Conservation (phyloP, 2,113 vertebrate genomes). For the Platichthys stellatus region DNA sequence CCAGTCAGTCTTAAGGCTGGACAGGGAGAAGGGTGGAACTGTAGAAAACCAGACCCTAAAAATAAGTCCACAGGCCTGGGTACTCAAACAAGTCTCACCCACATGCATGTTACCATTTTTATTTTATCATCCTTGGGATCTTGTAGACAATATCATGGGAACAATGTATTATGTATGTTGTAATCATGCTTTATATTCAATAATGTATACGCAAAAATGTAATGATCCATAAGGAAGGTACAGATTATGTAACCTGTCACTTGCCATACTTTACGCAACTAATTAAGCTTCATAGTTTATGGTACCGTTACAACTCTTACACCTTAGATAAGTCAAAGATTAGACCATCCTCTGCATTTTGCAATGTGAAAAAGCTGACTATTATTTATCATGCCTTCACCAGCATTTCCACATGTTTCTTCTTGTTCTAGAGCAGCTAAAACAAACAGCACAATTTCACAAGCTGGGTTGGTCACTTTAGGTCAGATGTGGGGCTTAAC, state of each 20-base stretch:
- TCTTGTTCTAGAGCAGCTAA: too few species aligned
- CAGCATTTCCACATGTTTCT: too few species aligned
- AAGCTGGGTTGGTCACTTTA: background rate
- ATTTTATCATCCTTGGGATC: background rate
- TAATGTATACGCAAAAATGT: background rate
- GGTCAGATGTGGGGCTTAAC: background rate
- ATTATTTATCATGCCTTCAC: too few species aligned
- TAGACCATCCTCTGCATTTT: too few species aligned
- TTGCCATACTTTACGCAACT: too few species aligned
- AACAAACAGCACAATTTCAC: too few species aligned
- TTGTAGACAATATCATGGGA: background rate
- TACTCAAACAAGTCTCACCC: background rate
- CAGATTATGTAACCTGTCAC: too few species aligned
- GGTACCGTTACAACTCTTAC: too few species aligned
- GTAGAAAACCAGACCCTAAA: background rate
- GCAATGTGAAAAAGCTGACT: too few species aligned
- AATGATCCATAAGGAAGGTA: too few species aligned
- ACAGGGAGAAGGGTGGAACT: slow-evolving; percentile 3
- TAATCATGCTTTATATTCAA: background rate
- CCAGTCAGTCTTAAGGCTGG: slow-evolving; percentile 34
- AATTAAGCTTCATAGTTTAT: too few species aligned
- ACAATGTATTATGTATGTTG: background rate
- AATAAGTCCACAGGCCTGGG: background rate
- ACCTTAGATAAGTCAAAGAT: too few species aligned
- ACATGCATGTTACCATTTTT: slow-evolving; percentile 16